Evolutionary conservation across 2,888 invertebrate genomes (phyloP), one percentile per base, ranked within the genome.

Genomic region (Drosophila ezoana): DNA sequence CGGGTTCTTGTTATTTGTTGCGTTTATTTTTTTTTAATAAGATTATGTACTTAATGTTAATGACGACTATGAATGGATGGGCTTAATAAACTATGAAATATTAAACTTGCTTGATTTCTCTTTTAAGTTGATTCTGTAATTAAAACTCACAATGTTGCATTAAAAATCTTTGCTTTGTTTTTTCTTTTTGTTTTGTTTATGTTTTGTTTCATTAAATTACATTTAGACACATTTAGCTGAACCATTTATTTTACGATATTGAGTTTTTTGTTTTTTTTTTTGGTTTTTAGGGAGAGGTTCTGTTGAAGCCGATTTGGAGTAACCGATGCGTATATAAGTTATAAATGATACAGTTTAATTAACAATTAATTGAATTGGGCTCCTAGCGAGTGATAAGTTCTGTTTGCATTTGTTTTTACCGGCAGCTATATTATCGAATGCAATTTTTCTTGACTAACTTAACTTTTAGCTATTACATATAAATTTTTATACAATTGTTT

Each of bases 71-170:
- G 66, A 80, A 83, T 83, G 83, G 89, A 83, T 83, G 83, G 89
- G 77, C 83, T 88, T 84, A 84, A 84, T 72, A 88, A 88, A 86
- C 87, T 84, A 84, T 88, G 89, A 84, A 88, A 72, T 88, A 88
- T 88, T 84, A 78, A 89, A 83, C 76, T 78, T 66, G 62, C 60
- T 79, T 73, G 71, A 52, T 71, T 77, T 68, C 56, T 63, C 44
- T 37, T 57, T 73, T 68, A 79, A 70, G 74, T 73, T 76, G 73
- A 51, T 65, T 73, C 72, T 76, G 87, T 81, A 76, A 84, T 87
- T 78, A 87, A 83, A 87, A 83, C 76, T 79, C 85, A 78, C 82
- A 82, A 78, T 82, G 76, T 85, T 79, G 67, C 76, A 59, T 85
- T 83, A 82, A 88, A 83, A 83, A 83, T 88, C 87, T 87, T 83